Evolutionary conservation across 53 echinoderm and acorn worm genomes (phyloP).

Genomic region (Mesocentrotus franciscanus): DNA sequence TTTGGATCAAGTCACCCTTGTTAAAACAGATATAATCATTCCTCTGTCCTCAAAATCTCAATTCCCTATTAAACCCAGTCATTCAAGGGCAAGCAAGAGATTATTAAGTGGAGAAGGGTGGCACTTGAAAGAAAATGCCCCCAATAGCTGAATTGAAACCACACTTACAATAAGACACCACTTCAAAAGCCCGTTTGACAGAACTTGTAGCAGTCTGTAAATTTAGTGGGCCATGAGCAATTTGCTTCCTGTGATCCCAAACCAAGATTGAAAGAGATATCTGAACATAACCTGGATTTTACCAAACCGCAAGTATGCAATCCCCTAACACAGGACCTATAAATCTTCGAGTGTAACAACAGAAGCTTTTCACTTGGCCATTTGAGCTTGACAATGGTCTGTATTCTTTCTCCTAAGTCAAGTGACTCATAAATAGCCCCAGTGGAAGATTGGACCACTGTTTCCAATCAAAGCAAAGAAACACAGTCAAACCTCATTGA

Average conservation of each 20-base stretch:
- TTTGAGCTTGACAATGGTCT: slow-evolving; percentile 18
- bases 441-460: slow-evolving; percentile 23
- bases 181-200: neutral
- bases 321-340: neutral
- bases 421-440: slow-evolving; percentile 53
- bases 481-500: neutral
- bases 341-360: slow-evolving; percentile 24
- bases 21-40: neutral
- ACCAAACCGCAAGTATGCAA: slow-evolving; percentile 28
- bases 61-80: neutral
- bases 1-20: neutral
- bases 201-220: slow-evolving; percentile 19
- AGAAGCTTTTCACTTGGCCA: slow-evolving; percentile 13
- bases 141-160: neutral
- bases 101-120: neutral
- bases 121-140: neutral
- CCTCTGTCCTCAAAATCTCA: neutral
- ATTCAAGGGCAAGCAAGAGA: neutral
- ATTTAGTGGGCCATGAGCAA: slow-evolving; percentile 14
- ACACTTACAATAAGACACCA: neutral
- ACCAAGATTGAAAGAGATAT: slow-evolving; percentile 10
- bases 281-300: slow-evolving; percentile 5
- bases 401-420: slow-evolving; percentile 41
- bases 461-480: neutral
- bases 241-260: neutral